Evolutionary conservation across 2,888 invertebrate genomes (phyloP), one percentile per base, ranked within the genome.

Genomic region (Ferrisia virgata): DNA sequence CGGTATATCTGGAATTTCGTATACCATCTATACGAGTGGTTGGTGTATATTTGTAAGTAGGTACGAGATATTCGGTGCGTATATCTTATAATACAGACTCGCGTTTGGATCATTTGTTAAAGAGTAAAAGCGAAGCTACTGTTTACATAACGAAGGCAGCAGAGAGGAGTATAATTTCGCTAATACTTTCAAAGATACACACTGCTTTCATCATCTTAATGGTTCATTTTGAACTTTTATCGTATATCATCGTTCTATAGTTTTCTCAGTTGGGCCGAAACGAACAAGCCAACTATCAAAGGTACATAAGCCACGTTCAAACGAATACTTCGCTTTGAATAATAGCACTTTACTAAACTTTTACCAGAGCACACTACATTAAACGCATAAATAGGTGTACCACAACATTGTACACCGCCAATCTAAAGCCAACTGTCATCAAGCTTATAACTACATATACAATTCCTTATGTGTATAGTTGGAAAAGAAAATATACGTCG

Each of bases 101-200:
- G 28, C 31, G 28, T n/a, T 9, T 22, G 72, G 36, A 76, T 76
- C 72, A 36, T 76, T 76, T 76, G 36, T 76, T 76, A 76, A 69
- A 69, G 72, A 76, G 72, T 76, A 76, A 76, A 69, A 13, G 69
- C 69, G 72, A 76, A 76, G 72, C 31, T 76, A 36, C 72, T 76
- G 72, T 76, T 76, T 76, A 36, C 72, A 36, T 64, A 64, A 64
- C 72, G 36, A 33, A 76, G 18, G 22, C 53, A 31, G 72, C 72
- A 76, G 72, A 76, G 72, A 76, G 28, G 72, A 33, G 72, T 76
- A 76, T 76, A 76, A 76, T 76, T 76, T 76, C 72, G 72, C 72
- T 76, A 76, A 76, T 76, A 76, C 72, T 76, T 76, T 76, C 72
- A 76, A 76, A 76, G 72, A 76, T 76, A 76, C 72, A 76, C 72